These are phyloP conservation scores for Poecilia latipinna DNA, from an alignment of 2,113 vertebrate species.

Conservation along the genomic window DNA sequence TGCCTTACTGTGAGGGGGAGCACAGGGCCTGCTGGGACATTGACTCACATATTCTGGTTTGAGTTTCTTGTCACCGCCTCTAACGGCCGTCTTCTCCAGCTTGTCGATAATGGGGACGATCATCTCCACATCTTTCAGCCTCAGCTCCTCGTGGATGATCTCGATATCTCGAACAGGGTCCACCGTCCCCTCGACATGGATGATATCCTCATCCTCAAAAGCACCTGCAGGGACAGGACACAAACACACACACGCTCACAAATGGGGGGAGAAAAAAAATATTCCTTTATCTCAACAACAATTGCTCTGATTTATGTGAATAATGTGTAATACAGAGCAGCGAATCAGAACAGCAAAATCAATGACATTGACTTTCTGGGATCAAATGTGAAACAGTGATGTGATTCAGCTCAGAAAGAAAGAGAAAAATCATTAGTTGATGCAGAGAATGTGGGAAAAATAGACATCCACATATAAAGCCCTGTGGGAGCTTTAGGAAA, in stretches of 20 bases:
- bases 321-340: conserved; percentile 6
- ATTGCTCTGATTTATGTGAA: conserved; percentile 18
- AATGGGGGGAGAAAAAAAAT: not conserved
- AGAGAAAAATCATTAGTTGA: conserved; percentile 50
- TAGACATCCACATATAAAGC: conserved; percentile 42
- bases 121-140: conserved; percentile 93
- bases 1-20: conserved; percentile 72
- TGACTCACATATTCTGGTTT: conserved; percentile 97
- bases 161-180: conserved; percentile 93
- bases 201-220: conserved; percentile 98
- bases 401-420: conserved; percentile 33
- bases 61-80: conserved; percentile 92
- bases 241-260: conserved; percentile 20
- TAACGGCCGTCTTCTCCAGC: conserved; percentile 92
- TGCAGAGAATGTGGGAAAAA: conserved; percentile 46
- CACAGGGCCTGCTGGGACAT: conserved; percentile 75
- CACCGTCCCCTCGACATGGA: conserved; percentile 94
- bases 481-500: conserved; percentile 40
- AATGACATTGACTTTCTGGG: conserved; percentile 55
- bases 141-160: conserved; percentile 91
- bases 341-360: conserved; percentile 41
- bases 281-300: conserved; percentile 4
- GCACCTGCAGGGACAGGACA: conserved; percentile 77
- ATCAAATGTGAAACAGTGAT: conserved; percentile 45
- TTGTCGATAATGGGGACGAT: conserved; percentile 95